These are phyloP conservation scores for Drosophila tripunctata DNA, from an alignment of 2,888 invertebrate genomes.

Conservation along the genomic window DNA sequence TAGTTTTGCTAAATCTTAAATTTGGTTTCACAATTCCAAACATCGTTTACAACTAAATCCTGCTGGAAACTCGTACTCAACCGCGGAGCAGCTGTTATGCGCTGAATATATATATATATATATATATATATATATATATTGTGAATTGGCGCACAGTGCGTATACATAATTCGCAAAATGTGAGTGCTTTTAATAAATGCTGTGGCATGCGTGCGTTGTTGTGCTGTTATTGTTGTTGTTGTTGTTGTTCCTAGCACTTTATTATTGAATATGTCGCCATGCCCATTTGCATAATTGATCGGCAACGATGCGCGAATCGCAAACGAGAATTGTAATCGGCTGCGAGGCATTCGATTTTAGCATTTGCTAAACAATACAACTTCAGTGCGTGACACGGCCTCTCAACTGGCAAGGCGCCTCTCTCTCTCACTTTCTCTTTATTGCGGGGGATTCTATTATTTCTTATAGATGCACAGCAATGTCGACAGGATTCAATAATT, in stretches of 20 bases:
- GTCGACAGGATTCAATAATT: slow-evolving; percentile 58
- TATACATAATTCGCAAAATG: slow-evolving; percentile 55
- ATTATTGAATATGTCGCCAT: slow-evolving; percentile 72
- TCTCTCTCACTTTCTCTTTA: neutral
- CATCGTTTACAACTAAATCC: slow-evolving; percentile 25
- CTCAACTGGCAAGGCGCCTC: neutral
- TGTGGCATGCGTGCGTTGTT: slow-evolving; percentile 65
- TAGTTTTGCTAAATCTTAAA: too few relatives aligned
- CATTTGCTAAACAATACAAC: slow-evolving; percentile 63
- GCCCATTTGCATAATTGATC: slow-evolving; percentile 77
- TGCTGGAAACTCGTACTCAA: neutral
- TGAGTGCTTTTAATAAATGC: slow-evolving; percentile 70
- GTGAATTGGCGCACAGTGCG: slow-evolving; percentile 48
- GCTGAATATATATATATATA: neutral
- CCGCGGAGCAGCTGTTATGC: slow-evolving; percentile 18
- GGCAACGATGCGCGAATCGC: slow-evolving; percentile 74
- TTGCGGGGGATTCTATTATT: slow-evolving; percentile 18
- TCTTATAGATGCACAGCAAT: slow-evolving; percentile 29
- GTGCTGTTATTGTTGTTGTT: slow-evolving; percentile 26
- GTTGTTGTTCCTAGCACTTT: slow-evolving; percentile 54
- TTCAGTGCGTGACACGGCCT: slow-evolving; percentile 52
- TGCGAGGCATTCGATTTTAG: slow-evolving; percentile 52
- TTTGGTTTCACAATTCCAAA: slow-evolving; percentile 23
- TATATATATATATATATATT: slow-evolving; percentile 10
- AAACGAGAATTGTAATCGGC: slow-evolving; percentile 66